Evolutionary conservation across 2,113 vertebrate species (phyloP).

Genomic region (Aphyosemion australe): DNA sequence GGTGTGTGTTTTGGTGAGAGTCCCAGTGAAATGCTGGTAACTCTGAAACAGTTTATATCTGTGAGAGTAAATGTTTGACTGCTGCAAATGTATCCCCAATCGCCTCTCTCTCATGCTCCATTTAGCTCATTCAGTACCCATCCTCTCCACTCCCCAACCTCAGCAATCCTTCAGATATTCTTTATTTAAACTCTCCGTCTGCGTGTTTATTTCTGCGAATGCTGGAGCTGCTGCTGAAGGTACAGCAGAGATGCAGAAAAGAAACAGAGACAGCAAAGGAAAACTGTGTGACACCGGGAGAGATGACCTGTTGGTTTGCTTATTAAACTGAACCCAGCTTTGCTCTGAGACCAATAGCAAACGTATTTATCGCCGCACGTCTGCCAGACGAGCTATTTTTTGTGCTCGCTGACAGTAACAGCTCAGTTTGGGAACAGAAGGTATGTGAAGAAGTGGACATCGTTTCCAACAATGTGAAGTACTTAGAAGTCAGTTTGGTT

Average conservation of each 20-base stretch:
- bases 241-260: conserved; percentile 37
- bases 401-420: conserved; percentile 5
- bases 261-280: conserved; percentile 35
- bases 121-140: conserved; percentile 36
- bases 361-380: conserved; percentile 10
- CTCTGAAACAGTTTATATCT: conserved; percentile 9
- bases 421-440: conserved; percentile 10
- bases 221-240: conserved; percentile 28
- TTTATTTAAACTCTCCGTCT: conserved; percentile 26
- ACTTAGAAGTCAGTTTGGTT: conserved; percentile 13
- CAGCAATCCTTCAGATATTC: conserved; percentile 23
- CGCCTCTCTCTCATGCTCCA: conserved; percentile 33
- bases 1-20: conserved; percentile 25
- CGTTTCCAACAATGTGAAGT: conserved; percentile 10
- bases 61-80: conserved; percentile 5
- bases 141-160: conserved; percentile 30
- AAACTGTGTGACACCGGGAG: conserved; percentile 26
- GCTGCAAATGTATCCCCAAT: background rate
- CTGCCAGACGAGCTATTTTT: conserved; percentile 31
- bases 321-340: conserved; percentile 39
- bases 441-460: background rate
- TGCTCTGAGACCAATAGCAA: conserved; percentile 23
- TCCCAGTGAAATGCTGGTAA: background rate
- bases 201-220: conserved; percentile 43
- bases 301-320: conserved; percentile 27